These are phyloP conservation scores for Tringa solitaria DNA, from an alignment of 2,113 vertebrate species.

Conservation along the genomic window DNA sequence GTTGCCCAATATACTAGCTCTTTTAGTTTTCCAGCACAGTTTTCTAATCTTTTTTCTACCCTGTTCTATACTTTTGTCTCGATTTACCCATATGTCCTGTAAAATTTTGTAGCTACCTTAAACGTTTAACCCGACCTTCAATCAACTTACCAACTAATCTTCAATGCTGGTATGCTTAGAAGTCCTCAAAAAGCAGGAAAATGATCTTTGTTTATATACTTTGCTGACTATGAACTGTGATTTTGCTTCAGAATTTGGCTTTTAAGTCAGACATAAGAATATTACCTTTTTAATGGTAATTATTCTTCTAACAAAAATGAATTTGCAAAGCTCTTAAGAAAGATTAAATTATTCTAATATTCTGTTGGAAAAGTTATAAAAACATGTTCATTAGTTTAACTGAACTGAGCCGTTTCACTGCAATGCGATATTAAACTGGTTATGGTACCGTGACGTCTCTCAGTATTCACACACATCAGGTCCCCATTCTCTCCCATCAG, in stretches of 20 bases:
- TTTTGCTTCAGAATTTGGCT: neutral
- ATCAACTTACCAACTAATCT: neutral
- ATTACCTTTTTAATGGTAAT: neutral
- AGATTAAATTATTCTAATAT: neutral
- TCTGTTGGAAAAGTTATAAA: neutral
- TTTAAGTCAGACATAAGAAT: neutral
- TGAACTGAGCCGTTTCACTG: neutral
- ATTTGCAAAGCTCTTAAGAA: neutral
- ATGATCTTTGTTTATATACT: fast-evolving
- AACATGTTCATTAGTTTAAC: neutral
- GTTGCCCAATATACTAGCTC: neutral
- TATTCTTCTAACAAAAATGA: neutral
- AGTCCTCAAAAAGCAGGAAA: neutral
- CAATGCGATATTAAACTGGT: fast-evolving
- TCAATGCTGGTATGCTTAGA: neutral
- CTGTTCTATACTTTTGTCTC: neutral
- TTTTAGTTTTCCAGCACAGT: neutral
- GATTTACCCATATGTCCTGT: neutral
- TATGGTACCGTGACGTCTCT: neutral
- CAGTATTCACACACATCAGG: neutral
- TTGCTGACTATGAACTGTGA: neutral
- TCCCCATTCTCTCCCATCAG: neutral
- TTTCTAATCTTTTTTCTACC: neutral
- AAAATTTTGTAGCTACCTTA: neutral
- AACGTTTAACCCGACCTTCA: neutral